Evolutionary conservation across 2,797 vertebrate species (phyloP), one percentile per base, ranked within the genome.

Genomic region (Hemibagrus guttatus): DNA sequence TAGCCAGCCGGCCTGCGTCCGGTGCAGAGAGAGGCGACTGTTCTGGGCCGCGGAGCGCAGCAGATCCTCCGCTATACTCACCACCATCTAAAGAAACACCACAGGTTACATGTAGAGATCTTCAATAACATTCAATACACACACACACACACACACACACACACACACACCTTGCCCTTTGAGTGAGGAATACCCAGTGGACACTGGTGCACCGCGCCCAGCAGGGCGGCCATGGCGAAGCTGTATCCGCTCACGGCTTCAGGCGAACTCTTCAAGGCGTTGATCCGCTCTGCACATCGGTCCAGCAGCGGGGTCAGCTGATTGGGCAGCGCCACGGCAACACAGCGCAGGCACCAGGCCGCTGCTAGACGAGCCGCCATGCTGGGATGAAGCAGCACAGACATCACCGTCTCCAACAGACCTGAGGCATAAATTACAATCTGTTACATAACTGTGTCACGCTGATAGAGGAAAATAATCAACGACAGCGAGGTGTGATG

Each of bases 181-280:
- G 97, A 96, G 7, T 99, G 98, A 76, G 98, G 98, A 92, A 99
- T 97, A 59, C 98, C 98, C 90, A 99, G 93, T 0, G 98, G 97
- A 92, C 98, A 99, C 93, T 99, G 98, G 93, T 99, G 97, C 14
- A 99, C 97, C 0, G 98, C 98, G 82, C 98, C 98, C 85, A 99
- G 94, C 86, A 99, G 93, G 84, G 98, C 98, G 26, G 98, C 98
- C 97, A 99, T 98, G 4, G 98, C 98, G 90, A 99, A 99, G 94
- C 98, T 99, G 93, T 99, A 99, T 1, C 98, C 98, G 72, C 97
- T 99, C 89, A 99, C 98, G 35, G 98, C 98, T 94, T 99, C 98
- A 0, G 98, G 98, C 0, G 97, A 99, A 39, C 96, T 98, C 94
- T 99, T 99, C 90, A 99, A 93, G 92, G 96, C 98, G 93, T 99